Evolutionary conservation across 2,888 invertebrate species (phyloP), one percentile per base, ranked within the genome.

Genomic region (Dysmachus trigonus): DNA sequence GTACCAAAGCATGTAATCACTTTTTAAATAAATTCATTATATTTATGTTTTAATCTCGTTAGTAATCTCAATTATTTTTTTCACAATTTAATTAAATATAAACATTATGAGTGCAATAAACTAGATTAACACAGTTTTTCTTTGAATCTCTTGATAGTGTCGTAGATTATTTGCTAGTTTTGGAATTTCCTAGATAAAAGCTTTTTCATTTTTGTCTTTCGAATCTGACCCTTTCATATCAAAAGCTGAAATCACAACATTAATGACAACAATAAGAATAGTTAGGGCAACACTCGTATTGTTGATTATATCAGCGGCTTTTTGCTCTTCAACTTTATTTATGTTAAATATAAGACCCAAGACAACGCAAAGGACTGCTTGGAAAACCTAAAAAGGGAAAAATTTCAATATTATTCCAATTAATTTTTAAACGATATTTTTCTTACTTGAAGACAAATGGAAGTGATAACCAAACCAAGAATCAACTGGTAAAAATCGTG

Each of bases 271-370:
- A 71, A 87, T 87, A 0, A 87, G 27, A 10, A 88, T 85, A 31
- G 86, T 79, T 38, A 88, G 79, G 10, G 82, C 33, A 18, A 88
- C 27, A 22, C 87, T 79, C 72, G 87, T 86, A 81, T 88, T 88
- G 53, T 88, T 88, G n/a, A 83, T 86, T 85, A 88, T 88, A 85
- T 87, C 85, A 15, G 88, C 88, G 18, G 86, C 86, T 77, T 86
- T 83, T 73, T 88, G 88, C 33, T 88, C 87, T 76, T 88, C 85
- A 8, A 88, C 82, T 81, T 88, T 86, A 86, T 88, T 88, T 10
- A 88, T 77, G 62, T 88, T 86, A 6, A 88, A 85, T 10, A 88
- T 87, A 31, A 88, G 71, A 2, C 86, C 88, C 22, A 88, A 35
- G 51, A 88, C 73, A 35, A 88, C 74, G 31, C 86, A 87, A 31